Evolutionary conservation across 2,113 vertebrate genomes (phyloP).

Genomic region (Callocephalon fimbriatum): DNA sequence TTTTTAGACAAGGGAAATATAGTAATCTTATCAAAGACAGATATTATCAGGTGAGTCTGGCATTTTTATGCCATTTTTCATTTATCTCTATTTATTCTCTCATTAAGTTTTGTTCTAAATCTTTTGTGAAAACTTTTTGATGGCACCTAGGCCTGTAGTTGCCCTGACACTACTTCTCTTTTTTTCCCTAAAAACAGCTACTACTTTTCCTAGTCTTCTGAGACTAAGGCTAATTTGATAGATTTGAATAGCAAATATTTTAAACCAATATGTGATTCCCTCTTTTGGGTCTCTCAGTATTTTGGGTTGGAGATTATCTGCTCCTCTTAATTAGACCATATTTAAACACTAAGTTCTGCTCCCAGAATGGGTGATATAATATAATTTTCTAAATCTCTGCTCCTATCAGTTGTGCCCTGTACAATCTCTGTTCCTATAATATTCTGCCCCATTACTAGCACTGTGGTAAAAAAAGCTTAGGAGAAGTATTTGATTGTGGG

Average conservation of each 20-base stretch:
- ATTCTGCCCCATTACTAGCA: not conserved
- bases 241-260: not conserved
- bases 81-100: conserved; percentile 16
- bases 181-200: not conserved
- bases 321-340: not conserved
- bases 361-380: not conserved
- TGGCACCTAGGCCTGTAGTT: not conserved
- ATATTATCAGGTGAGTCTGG: conserved; percentile 22
- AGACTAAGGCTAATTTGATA: not conserved
- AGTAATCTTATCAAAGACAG: conserved; percentile 48
- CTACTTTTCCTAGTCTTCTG: not conserved
- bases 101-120: conserved; percentile 13
- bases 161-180: not conserved
- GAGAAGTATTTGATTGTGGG: not conserved
- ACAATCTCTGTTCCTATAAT: not conserved
- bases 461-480: not conserved
- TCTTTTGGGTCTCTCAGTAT: not conserved
- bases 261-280: not conserved
- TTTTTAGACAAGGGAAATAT: conserved; percentile 65
- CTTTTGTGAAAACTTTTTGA: not conserved
- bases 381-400: not conserved
- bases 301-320: not conserved
- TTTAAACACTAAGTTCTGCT: not conserved
- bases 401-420: not conserved
- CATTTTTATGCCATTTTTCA: not conserved